Evolutionary conservation across 2,888 invertebrate genomes (phyloP), one percentile per base, ranked within the genome.

Genomic region (Idaea biselata): DNA sequence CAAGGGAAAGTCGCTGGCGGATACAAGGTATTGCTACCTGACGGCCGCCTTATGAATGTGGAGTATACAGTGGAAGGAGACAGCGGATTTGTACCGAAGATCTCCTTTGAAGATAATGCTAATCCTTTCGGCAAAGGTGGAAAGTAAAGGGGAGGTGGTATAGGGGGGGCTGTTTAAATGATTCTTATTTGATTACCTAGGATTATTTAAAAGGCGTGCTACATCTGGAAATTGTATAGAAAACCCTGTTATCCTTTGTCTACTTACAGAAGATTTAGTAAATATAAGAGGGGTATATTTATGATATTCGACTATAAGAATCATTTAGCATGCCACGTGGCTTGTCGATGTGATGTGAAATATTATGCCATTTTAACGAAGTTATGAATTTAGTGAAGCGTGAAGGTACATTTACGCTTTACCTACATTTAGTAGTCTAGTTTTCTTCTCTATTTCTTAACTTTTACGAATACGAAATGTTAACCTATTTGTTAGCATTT

Each of bases 1-100:
- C 88, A 91, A 71, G 95, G 95, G 69, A 94, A 94, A 72, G 94
- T 94, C 58, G 88, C 94, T 62, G 96, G 96, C 18, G 94, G 94
- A 33, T 96, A 95, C 85, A 93, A 93, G 69, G 96, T 96, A 1
- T 91, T 94, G 68, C 88, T 96, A 16, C 95, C 96, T 4, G 95
- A 96, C 78, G 95, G 95, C 54, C 89, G 95, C 66, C 93, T 95
- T 54, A 95, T 96, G 95, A 95, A 94, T 0, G 96, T 96, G 0
- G 94, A 95, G 67, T 96, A 96, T 79, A 94, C 93, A 1, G 95
- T 95, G 0, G 95, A 96, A 71, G 95, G 94, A 7, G 94, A 95
- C 68, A 95, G 94, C 67, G 96, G 96, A 6, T 96, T 95, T 77
- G 95, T 95, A 1, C 95, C 96, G 32, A 95, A 94, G 80, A 94